phyloP scores from a whole-genome alignment of 2,888 invertebrate genomes.

The Chrysomela aeneicollis region DNA sequence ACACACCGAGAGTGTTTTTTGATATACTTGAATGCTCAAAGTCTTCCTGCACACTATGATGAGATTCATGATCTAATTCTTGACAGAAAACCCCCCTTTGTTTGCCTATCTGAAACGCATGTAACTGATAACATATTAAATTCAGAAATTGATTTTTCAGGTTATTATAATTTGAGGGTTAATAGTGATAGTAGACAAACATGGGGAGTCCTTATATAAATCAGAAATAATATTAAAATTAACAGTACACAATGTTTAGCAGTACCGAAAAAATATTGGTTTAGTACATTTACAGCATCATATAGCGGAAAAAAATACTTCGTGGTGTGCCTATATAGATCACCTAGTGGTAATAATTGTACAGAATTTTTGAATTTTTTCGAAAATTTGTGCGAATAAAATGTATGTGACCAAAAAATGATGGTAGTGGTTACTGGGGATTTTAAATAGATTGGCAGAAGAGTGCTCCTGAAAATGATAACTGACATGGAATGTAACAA shows the following conservation, averaged over 20 bases:
- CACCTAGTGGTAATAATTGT: conserved; percentile 5
- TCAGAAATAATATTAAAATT: no score
- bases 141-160: conserved; percentile 8
- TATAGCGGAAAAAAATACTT: not conserved
- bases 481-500: conserved; percentile 6
- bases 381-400: not conserved
- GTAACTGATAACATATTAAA: conserved; percentile 1
- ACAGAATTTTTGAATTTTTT: conserved; percentile 5
- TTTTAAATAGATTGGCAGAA: conserved; percentile 8
- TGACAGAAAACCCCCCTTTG: conserved; percentile 5
- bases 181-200: not conserved
- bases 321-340: conserved; percentile 6
- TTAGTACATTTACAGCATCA: conserved; percentile 4
- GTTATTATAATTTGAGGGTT: not conserved
- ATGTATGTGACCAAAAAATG: conserved; percentile 6
- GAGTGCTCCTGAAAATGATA: not conserved
- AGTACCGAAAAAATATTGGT: conserved; percentile 6
- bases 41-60: conserved; percentile 9
- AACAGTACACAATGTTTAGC: conserved; percentile 1
- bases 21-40: not conserved
- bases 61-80: conserved; percentile 7
- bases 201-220: no score
- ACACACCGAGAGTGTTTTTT: not conserved
- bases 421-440: conserved; percentile 9
- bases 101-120: conserved; percentile 14